Percentiles rank a stretch among this genome's conserved stretches.
These are phyloP conservation scores for Ivindomyrus marchei DNA, from an alignment of 2,113 vertebrate genomes.

Conservation along the genomic window DNA sequence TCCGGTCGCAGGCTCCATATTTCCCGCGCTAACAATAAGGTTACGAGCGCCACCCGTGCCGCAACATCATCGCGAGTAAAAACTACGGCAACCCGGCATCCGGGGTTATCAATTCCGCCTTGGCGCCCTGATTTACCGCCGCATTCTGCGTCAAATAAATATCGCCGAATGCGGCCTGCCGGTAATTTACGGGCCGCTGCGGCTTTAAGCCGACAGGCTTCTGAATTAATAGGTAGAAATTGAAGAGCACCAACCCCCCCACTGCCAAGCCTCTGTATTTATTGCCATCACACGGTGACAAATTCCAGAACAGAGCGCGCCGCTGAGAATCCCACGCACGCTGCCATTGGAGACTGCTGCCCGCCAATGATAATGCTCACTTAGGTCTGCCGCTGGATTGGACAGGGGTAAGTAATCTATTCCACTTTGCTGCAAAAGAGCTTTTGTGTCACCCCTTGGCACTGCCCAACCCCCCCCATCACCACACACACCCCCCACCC, in stretches of 20 bases:
- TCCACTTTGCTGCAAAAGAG: constrained; percentile 63
- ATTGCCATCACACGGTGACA: constrained; percentile 41
- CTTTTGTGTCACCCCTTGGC: constrained; percentile 55
- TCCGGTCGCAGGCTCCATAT: not conserved
- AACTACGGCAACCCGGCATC: constrained; percentile 42
- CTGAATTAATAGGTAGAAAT: constrained; percentile 44
- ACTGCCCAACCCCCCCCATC: constrained; percentile 39
- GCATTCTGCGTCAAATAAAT: constrained; percentile 55
- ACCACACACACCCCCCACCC: constrained; percentile 16
- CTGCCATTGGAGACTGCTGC: constrained; percentile 34
- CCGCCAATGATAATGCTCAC: constrained; percentile 54
- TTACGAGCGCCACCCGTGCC: constrained; percentile 33
- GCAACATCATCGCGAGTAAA: constrained; percentile 45
- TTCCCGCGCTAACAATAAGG: constrained; percentile 33
- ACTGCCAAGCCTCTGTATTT: constrained; percentile 36
- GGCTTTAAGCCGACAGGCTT: constrained; percentile 33
- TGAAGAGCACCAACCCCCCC: constrained; percentile 15
- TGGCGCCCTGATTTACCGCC: constrained; percentile 43
- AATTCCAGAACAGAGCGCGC: constrained; percentile 42
- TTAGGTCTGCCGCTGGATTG: constrained; percentile 56
- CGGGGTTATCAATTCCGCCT: constrained; percentile 49
- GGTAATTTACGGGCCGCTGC: constrained; percentile 47
- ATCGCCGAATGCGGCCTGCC: constrained; percentile 29
- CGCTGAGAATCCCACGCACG: not conserved
- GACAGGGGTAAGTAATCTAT: constrained; percentile 56